Percentiles rank a stretch among this genome's conserved stretches.
Conservation (phyloP, 2,888 invertebrate genomes). For the Drosophila pegasa region DNA sequence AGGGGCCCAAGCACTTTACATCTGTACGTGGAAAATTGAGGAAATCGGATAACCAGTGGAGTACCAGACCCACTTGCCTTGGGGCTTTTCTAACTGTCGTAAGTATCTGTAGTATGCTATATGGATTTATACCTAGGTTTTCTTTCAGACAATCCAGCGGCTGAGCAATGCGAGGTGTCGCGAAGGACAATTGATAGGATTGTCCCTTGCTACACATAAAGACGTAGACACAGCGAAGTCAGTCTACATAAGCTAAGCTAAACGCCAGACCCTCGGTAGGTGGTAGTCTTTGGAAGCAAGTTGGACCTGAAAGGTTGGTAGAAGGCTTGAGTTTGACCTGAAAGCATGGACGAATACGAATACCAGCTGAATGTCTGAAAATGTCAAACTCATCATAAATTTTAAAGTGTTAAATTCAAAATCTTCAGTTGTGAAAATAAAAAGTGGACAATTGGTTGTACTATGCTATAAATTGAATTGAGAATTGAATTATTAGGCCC, state of each 20-base stretch:
- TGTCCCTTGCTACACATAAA: not conserved
- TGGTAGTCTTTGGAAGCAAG: slow-evolving; percentile 46
- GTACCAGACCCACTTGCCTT: not conserved
- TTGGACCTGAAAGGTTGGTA: slow-evolving; percentile 29
- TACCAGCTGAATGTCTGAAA: not conserved
- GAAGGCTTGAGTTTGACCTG: not conserved
- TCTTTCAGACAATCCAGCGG: not conserved
- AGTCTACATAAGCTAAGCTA: no score
- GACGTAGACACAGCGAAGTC: not conserved
- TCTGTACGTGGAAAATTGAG: not conserved
- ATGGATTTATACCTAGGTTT: not conserved
- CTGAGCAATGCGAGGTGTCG: not conserved
- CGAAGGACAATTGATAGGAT: not conserved
- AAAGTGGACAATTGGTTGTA: no score
- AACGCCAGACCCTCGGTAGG: not conserved
- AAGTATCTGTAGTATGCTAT: not conserved
- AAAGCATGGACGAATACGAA: not conserved
- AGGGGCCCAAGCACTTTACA: not conserved
- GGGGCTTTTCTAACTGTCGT: slow-evolving; percentile 1
- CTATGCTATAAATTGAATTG: no score
- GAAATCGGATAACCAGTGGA: no score
- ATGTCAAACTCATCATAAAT: slow-evolving; percentile 2
- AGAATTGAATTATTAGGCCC: no score
- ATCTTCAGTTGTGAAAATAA: slow-evolving; percentile 11
- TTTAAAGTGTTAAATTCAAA: slow-evolving; percentile 7